Conservation (phyloP, 30 jellyfish, hydroid and myxozoan genomes). For the Mastigias papua region DNA sequence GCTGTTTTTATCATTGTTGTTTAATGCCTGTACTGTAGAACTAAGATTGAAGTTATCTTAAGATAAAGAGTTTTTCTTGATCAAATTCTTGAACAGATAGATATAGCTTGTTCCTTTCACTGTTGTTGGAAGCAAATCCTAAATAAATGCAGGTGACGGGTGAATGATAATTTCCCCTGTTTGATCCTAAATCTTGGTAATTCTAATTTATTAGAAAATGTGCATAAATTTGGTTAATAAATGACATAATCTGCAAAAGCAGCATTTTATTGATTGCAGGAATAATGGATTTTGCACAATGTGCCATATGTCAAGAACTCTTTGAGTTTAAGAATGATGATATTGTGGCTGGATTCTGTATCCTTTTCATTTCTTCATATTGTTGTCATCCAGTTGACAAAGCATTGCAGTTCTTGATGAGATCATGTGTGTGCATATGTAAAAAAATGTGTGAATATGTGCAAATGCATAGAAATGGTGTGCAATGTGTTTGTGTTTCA, state of each 20-base stretch:
- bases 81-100: background rate
- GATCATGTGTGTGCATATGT: too few relatives aligned
- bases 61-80: background rate
- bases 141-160: too few relatives aligned
- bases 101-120: background rate
- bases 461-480: too few relatives aligned
- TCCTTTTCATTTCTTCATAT: constrained; percentile 72
- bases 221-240: too few relatives aligned
- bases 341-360: constrained; percentile 82
- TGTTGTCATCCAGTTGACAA: too few relatives aligned
- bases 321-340: constrained; percentile 37
- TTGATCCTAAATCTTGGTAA: too few relatives aligned
- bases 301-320: constrained; percentile 80
- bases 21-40: background rate
- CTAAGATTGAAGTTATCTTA: background rate
- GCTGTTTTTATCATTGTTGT: background rate
- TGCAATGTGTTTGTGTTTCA: too few relatives aligned
- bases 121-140: background rate
- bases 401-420: too few relatives aligned
- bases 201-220: too few relatives aligned
- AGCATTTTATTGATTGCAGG: background rate
- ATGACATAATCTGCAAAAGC: too few relatives aligned
- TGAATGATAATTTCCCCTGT: too few relatives aligned
- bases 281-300: constrained; percentile 72
- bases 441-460: too few relatives aligned